Percentiles rank a stretch among this genome's conserved stretches.
phyloP scores from a whole-genome alignment of 1,140 invertebrate species.

The Drosophila repletoides region DNA sequence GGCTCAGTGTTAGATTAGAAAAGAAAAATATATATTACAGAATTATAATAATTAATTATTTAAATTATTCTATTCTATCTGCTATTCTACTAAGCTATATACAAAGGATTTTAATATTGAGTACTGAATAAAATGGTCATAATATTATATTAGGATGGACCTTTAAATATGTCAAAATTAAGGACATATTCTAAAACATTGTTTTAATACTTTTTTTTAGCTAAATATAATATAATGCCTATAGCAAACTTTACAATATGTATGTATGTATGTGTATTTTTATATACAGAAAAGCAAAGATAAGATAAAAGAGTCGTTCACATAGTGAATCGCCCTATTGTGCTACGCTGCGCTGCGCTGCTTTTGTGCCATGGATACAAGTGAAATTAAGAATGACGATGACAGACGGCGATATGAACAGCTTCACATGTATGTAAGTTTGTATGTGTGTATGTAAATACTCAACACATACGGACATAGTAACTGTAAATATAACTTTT shows the following conservation, averaged over 20 bases:
- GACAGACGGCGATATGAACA: slow-evolving; percentile 12
- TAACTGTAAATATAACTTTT: slow-evolving; percentile 41
- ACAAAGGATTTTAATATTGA: no score
- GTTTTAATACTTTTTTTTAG: not conserved
- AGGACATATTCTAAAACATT: not conserved
- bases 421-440: slow-evolving; percentile 6
- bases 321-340: slow-evolving; percentile 29
- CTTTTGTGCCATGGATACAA: slow-evolving; percentile 42
- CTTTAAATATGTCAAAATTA: no score
- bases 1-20: not conserved
- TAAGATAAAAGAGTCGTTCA: slow-evolving; percentile 27
- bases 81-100: no score
- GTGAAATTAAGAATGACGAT: slow-evolving; percentile 45
- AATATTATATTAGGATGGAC: no score
- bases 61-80: no score
- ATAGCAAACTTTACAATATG: no score
- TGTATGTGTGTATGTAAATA: slow-evolving; percentile 7
- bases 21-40: no score
- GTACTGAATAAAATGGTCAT: no score
- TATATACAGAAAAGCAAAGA: slow-evolving; percentile 20
- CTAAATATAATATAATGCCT: slow-evolving; percentile 2
- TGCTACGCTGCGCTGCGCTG: slow-evolving; percentile 2
- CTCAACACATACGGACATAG: slow-evolving; percentile 8
- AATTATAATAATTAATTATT: no score
- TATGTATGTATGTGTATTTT: no score